These are phyloP conservation scores for Microcebus lehilahytsara DNA, from an alignment of 2,113 vertebrate genomes.

Conservation along the genomic window DNA sequence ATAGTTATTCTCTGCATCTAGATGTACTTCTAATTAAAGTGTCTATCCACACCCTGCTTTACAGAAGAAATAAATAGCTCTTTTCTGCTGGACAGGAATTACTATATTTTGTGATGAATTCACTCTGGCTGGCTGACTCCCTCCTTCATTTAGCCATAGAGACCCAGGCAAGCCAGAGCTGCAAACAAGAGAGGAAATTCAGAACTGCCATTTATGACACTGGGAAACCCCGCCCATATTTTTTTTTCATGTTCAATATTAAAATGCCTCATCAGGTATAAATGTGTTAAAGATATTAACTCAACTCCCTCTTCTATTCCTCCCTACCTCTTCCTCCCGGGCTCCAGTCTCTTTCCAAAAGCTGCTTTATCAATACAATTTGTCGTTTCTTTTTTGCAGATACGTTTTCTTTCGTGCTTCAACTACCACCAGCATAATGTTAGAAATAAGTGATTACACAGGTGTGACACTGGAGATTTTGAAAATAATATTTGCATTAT, in stretches of 20 bases:
- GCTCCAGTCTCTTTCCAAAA: not conserved
- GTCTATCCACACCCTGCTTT: conserved; percentile 61
- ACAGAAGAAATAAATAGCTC: conserved; percentile 54
- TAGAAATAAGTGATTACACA: conserved; percentile 27
- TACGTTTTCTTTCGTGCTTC: conserved; percentile 24
- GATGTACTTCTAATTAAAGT: conserved; percentile 75
- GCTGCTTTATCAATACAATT: conserved; percentile 36
- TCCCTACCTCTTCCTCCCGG: not conserved
- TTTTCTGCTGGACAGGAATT: conserved; percentile 54
- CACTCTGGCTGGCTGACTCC: not conserved
- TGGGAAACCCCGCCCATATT: not conserved
- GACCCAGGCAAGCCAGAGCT: not conserved
- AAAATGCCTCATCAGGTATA: conserved; percentile 15
- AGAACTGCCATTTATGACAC: not conserved
- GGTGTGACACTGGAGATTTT: conserved; percentile 35
- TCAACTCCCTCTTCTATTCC: not conserved
- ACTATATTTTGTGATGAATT: conserved; percentile 41
- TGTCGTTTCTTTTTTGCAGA: conserved; percentile 28
- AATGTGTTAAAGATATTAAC: not conserved
- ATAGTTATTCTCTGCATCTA: conserved; percentile 56
- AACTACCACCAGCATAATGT: not conserved
- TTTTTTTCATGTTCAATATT: not conserved
- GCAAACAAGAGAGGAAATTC: not conserved
- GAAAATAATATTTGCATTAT: conserved; percentile 44
- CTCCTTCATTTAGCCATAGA: not conserved